Percentiles rank a stretch among this genome's conserved stretches.
Evolutionary conservation across 2,797 vertebrate species (phyloP).

Genomic region (Lagorchestes hirsutus): DNA sequence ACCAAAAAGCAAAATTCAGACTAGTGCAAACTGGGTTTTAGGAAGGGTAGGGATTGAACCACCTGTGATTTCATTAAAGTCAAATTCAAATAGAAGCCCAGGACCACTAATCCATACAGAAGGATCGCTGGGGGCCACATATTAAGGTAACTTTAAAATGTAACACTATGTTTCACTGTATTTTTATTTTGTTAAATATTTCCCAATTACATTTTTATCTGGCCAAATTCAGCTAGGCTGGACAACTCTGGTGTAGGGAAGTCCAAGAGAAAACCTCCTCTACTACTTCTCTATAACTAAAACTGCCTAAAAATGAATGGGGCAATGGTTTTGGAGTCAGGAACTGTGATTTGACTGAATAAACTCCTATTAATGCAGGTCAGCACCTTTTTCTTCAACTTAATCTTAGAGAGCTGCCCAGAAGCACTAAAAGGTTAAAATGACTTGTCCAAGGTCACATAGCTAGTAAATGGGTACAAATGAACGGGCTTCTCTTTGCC

Average conservation of each 20-base stretch:
- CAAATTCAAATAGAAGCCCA: background rate
- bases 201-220: background rate
- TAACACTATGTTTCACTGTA: background rate
- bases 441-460: background rate
- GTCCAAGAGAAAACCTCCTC: too few relatives aligned
- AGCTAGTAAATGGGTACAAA: background rate
- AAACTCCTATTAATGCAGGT: background rate
- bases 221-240: background rate
- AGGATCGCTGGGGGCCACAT: background rate
- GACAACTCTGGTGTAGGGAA: too few relatives aligned
- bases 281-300: background rate
- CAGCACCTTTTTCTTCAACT: background rate
- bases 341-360: background rate
- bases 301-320: background rate
- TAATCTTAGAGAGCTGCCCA: background rate
- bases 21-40: background rate
- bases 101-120: background rate
- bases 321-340: background rate
- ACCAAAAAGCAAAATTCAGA: conserved; percentile 17
- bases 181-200: background rate
- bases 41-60: background rate
- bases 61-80: background rate
- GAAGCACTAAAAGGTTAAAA: background rate
- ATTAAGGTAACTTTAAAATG: background rate
- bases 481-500: background rate